These are phyloP conservation scores for Andrena fulva DNA, from an alignment of 2,888 invertebrate species.

Conservation along the genomic window DNA sequence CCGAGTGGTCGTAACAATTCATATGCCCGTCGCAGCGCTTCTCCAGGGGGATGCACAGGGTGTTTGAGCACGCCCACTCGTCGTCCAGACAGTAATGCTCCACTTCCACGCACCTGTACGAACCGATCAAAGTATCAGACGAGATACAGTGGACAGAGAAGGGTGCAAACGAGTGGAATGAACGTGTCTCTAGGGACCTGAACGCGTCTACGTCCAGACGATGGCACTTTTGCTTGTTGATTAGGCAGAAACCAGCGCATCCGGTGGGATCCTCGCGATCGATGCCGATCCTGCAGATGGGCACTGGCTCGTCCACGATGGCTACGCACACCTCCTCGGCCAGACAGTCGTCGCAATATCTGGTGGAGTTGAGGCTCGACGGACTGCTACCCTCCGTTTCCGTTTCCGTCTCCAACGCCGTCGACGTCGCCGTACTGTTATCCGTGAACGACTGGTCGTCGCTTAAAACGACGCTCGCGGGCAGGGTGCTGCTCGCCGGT, in stretches of 20 bases:
- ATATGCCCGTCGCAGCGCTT: conserved; percentile 90
- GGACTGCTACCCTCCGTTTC: conserved; percentile 50
- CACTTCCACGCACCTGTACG: conserved; percentile 86
- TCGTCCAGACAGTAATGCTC: conserved; percentile 87
- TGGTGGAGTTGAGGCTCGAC: conserved; percentile 69
- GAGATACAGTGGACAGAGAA: background rate
- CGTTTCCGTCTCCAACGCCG: conserved; percentile 57
- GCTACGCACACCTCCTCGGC: conserved; percentile 88
- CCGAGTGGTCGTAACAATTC: conserved; percentile 91
- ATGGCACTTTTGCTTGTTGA: conserved; percentile 84
- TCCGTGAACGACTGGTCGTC: conserved; percentile 46
- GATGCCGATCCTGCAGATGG: conserved; percentile 86
- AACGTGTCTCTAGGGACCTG: conserved; percentile 72
- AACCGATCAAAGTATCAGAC: background rate
- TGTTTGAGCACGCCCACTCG: conserved; percentile 91
- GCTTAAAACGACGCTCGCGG: conserved; percentile 41
- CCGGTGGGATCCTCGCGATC: conserved; percentile 88
- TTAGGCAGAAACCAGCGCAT: conserved; percentile 84
- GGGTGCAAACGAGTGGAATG: background rate
- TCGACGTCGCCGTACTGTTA: conserved; percentile 5
- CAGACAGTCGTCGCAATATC: conserved; percentile 81
- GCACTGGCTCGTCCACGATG: conserved; percentile 87
- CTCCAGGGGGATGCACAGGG: conserved; percentile 88
- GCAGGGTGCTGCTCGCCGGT: conserved; percentile 29
- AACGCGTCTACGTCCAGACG: conserved; percentile 83